Conservation (phyloP, 2,797 vertebrate genomes). For the Hylomyscus alleni region DNA sequence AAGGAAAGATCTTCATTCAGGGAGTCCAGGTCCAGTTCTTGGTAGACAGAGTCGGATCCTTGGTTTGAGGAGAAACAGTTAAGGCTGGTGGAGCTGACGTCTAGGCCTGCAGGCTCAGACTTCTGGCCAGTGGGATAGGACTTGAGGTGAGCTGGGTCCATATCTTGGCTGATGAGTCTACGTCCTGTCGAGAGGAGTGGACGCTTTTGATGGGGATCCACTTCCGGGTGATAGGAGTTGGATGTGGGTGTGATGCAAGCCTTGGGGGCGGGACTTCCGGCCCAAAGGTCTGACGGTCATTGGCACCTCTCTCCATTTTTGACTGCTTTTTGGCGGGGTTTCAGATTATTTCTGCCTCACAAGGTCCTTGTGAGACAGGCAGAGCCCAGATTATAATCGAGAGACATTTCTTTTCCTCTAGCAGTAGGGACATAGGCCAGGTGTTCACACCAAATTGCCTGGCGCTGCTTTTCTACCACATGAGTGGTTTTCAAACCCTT, state of each 20-base stretch:
- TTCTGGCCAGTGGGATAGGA: background rate
- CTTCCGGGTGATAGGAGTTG: constrained; percentile 31
- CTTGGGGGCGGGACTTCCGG: background rate
- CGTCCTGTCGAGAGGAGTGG: rapidly evolving
- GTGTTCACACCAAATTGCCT: background rate
- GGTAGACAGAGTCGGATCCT: constrained; percentile 35
- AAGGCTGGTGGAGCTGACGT: background rate
- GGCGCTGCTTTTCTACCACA: background rate
- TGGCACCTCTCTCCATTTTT: background rate
- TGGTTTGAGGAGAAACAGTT: constrained; percentile 1
- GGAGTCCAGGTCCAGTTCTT: constrained; percentile 71
- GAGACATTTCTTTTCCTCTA: background rate
- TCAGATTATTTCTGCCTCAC: background rate
- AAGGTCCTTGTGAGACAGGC: background rate
- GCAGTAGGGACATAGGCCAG: background rate
- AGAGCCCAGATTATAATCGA: background rate
- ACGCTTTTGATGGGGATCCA: rapidly evolving
- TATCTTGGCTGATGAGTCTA: background rate
- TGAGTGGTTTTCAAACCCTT: background rate
- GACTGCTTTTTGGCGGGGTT: rapidly evolving
- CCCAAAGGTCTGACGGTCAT: rapidly evolving
- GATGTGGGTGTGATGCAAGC: rapidly evolving
- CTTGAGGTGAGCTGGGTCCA: background rate
- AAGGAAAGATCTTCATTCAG: constrained; percentile 57
- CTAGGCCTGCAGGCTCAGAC: background rate